A percentile compares a stretch with the other conserved stretches of the same genome.
Conservation (phyloP, 92 coral and sea anemone genomes). For the Palythoa caribaeorum region DNA sequence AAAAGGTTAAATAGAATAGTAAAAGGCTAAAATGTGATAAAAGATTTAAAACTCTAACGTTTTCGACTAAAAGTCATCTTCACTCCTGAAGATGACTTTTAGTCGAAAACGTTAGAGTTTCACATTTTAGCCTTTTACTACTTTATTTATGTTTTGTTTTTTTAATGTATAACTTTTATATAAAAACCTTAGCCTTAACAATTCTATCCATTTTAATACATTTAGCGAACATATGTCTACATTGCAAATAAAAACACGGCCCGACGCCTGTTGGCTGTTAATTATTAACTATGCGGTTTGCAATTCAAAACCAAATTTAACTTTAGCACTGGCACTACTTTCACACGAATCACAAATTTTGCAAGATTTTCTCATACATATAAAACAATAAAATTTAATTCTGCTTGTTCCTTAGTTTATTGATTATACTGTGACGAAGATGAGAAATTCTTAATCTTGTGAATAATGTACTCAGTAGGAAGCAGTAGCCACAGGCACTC, state of each 20-base stretch:
- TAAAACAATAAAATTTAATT: too few relatives aligned
- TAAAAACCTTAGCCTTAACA: not conserved
- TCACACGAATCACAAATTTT: not conserved
- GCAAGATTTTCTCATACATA: not conserved
- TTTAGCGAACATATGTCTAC: not conserved
- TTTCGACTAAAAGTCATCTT: too few relatives aligned
- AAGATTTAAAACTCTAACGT: too few relatives aligned
- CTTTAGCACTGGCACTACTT: not conserved
- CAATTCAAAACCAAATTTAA: not conserved
- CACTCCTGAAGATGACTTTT: too few relatives aligned
- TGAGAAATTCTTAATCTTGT: not conserved
- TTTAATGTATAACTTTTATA: too few relatives aligned
- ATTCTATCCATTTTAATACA: not conserved
- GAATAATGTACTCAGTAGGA: not conserved
- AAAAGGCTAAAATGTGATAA: too few relatives aligned
- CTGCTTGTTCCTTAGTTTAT: not conserved
- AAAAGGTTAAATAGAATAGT: too few relatives aligned
- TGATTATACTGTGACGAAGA: not conserved
- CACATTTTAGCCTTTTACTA: too few relatives aligned
- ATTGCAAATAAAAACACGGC: slow-evolving; percentile 20
- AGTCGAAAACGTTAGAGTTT: too few relatives aligned
- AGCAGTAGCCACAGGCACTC: not conserved
- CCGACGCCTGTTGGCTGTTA: not conserved
- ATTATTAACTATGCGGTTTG: not conserved
- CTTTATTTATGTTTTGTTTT: too few relatives aligned